Percentiles rank a stretch among this genome's conserved stretches.
These are phyloP conservation scores for Panulirus ornatus DNA, from an alignment of 1,140 invertebrate species.

Conservation along the genomic window DNA sequence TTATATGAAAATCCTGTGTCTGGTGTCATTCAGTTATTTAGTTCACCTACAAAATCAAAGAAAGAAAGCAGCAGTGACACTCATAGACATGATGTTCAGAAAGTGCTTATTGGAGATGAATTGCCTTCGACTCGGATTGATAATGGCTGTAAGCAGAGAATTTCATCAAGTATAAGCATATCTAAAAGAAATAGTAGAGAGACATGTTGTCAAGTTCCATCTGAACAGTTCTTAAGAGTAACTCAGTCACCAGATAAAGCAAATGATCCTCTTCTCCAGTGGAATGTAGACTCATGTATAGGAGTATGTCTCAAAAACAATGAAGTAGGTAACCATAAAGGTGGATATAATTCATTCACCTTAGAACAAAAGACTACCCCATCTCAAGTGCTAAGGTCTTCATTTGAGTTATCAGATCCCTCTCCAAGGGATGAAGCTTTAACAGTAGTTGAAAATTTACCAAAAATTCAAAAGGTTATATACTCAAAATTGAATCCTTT, in stretches of 20 bases:
- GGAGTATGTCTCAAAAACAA: too few species aligned
- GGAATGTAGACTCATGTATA: too few species aligned
- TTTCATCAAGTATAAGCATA: not conserved
- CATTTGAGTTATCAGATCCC: not conserved
- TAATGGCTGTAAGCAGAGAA: not conserved
- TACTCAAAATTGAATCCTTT: not conserved
- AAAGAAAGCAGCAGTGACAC: not conserved
- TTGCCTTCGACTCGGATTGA: too few species aligned
- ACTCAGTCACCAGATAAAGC: not conserved
- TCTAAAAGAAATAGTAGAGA: not conserved
- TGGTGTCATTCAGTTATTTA: not conserved
- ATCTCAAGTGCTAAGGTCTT: not conserved
- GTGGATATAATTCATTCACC: not conserved
- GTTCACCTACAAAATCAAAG: not conserved
- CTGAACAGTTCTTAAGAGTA: not conserved
- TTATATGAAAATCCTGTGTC: not conserved
- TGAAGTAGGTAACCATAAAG: too few species aligned
- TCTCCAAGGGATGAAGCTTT: not conserved
- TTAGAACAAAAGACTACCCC: not conserved
- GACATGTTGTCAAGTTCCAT: too few species aligned
- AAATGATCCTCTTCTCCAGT: too few species aligned
- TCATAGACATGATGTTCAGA: not conserved
- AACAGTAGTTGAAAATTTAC: not conserved
- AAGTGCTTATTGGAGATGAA: too few species aligned
- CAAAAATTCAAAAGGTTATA: not conserved